phyloP scores from a whole-genome alignment of 2,797 vertebrate genomes.

The Megalops cyprinoides region DNA sequence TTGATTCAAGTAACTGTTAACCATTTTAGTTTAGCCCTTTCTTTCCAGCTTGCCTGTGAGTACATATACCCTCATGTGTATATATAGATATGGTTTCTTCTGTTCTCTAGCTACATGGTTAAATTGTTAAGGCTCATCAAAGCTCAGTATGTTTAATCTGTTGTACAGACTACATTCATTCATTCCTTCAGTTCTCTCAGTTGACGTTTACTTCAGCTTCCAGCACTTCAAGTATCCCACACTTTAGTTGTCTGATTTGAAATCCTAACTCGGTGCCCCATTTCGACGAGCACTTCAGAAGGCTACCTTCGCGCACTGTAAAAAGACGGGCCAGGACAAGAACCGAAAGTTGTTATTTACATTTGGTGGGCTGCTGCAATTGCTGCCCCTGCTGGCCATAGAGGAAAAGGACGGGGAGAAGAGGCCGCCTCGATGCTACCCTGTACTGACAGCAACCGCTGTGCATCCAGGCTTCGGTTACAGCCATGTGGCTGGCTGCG shows the following conservation, averaged over 20 bases:
- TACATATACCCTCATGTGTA: neutral
- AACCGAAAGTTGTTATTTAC: neutral
- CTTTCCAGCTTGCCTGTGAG: neutral
- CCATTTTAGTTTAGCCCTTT: neutral
- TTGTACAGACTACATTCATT: no score
- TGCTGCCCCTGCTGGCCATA: conserved; percentile 30
- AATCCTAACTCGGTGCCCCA: no score
- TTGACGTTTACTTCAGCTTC: neutral
- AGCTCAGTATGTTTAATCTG: no score
- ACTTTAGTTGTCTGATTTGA: no score
- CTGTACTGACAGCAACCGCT: conserved; percentile 64
- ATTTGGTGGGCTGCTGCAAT: neutral
- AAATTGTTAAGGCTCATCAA: neutral
- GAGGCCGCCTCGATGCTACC: conserved; percentile 44
- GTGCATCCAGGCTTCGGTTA: conserved; percentile 67
- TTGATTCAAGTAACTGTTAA: neutral
- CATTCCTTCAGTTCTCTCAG: neutral
- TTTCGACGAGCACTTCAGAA: neutral
- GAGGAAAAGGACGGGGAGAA: conserved; percentile 34
- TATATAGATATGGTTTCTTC: neutral
- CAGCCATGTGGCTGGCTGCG: conserved; percentile 69
- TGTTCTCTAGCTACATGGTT: neutral
- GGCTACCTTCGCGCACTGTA: neutral
- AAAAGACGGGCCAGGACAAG: neutral
- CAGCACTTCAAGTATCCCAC: neutral